Evolutionary conservation across 2,113 vertebrate genomes (phyloP), one percentile per base, ranked within the genome.

Genomic region (Burhinus bistriatus): DNA sequence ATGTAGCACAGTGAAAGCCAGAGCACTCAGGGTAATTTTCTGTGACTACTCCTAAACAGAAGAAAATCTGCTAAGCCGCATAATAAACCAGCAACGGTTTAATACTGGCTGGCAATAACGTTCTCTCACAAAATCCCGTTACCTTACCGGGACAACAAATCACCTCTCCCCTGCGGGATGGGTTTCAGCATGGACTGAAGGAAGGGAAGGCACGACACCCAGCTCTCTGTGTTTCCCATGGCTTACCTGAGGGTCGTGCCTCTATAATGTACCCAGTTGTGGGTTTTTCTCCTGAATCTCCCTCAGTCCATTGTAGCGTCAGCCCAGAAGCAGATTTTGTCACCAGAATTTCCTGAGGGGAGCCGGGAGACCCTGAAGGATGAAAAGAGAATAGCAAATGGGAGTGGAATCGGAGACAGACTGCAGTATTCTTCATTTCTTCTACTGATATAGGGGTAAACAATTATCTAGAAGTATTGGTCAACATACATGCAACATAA

Each of bases 181-280:
- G n/a, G 23, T 90, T 72, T 55, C 21, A 73, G 70, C 1, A 0
- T 19, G 42, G 65, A 15, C 57, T 25, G 40, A 71, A 73, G 49
- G 64, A 81, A 78, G 11, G 15, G 21, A 82, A 47, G 12, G 29
- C 58, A 32, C 12, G 58, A 7, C 27, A 27, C 26, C 15, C 32
- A 76, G 9, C n/a, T 73, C 42, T 18, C 17, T 3, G 2, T 21
- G n/a, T 27, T 61, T 23, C 77, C 62, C 34, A 10, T 3, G 29
- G 19, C 66, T 97, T 84, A 99, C 99, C 99, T 98, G 99, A 99
- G 40, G 99, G 98, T 47, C 99, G 98, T 65, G 99, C 98, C 97
- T 99, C 99, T 36, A 99, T 98, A 40, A 99, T 96, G 25, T 99
- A 99, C 66, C 99, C 99, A 0, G 98, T 99, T 61, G 99, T 98